Percentiles rank a stretch among this genome's conserved stretches.
These are phyloP conservation scores for Formicarius rufipectus DNA, from an alignment of 2,113 vertebrate species.

Conservation along the genomic window DNA sequence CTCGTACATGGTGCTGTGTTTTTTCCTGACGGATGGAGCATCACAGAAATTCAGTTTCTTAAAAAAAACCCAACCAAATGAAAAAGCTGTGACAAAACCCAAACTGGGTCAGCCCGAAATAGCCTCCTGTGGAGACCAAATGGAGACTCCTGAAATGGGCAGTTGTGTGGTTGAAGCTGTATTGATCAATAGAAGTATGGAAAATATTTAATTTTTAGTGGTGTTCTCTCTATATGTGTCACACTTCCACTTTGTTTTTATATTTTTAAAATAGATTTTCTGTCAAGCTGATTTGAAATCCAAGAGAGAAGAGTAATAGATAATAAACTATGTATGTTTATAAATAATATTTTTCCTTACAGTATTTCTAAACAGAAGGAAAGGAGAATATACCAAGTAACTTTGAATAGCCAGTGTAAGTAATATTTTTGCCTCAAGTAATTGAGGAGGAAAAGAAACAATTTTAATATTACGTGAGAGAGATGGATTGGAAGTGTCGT, in stretches of 20 bases:
- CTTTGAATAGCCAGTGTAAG: neutral
- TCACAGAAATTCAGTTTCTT: neutral
- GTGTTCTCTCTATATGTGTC: neutral
- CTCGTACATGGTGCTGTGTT: neutral
- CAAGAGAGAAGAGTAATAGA: neutral
- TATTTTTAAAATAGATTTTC: neutral
- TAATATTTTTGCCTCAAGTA: neutral
- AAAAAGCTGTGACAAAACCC: neutral
- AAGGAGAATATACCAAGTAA: neutral
- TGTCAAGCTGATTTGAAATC: neutral
- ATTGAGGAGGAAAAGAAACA: neutral
- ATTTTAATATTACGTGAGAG: neutral
- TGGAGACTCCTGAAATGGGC: neutral
- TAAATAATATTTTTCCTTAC: neutral
- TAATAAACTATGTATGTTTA: neutral
- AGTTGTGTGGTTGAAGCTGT: neutral
- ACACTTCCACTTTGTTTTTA: neutral
- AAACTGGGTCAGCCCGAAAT: neutral
- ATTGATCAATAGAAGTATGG: neutral
- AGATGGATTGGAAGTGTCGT: neutral
- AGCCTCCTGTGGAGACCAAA: neutral
- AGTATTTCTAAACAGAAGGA: neutral
- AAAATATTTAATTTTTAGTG: neutral
- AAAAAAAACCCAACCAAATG: neutral
- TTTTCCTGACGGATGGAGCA: neutral